These are phyloP conservation scores for Amblyraja radiata DNA, from an alignment of 2,797 vertebrate genomes.

Conservation along the genomic window DNA sequence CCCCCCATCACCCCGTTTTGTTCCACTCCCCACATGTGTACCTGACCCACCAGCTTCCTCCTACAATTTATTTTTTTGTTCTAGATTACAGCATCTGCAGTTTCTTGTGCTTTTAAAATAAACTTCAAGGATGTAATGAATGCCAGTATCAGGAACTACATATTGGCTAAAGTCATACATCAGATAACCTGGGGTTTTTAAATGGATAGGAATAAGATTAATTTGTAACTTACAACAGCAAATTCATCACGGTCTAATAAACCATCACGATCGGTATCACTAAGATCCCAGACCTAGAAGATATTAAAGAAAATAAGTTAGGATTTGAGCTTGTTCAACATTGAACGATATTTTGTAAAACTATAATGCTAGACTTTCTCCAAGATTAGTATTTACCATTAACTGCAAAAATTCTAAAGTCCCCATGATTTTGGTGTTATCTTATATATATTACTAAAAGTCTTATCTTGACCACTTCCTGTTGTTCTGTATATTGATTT, in stretches of 20 bases:
- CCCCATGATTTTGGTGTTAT: not conserved
- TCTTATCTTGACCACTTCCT: no score
- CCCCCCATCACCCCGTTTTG: no score
- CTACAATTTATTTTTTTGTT: not conserved
- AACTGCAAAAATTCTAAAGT: not conserved
- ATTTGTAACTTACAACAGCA: conserved; percentile 72
- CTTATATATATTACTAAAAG: no score
- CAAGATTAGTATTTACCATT: not conserved
- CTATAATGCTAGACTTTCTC: no score
- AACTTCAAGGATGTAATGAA: not conserved
- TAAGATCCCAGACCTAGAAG: conserved; percentile 90
- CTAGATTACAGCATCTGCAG: no score
- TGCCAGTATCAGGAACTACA: not conserved
- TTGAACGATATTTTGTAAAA: no score
- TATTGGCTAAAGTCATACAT: no score
- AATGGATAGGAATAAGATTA: not conserved
- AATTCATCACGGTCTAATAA: conserved; percentile 96
- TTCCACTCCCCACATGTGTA: no score
- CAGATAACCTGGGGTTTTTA: not conserved
- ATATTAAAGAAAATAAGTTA: not conserved
- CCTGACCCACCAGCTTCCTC: no score
- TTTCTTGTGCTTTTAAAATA: not conserved
- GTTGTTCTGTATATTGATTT: no score
- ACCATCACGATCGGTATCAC: conserved; percentile 92
- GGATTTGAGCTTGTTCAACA: conserved; percentile 37